Base-by-base conservation (phyloP, 1,140 invertebrate genomes). In the Anoplolepis gracilipes region DNA sequence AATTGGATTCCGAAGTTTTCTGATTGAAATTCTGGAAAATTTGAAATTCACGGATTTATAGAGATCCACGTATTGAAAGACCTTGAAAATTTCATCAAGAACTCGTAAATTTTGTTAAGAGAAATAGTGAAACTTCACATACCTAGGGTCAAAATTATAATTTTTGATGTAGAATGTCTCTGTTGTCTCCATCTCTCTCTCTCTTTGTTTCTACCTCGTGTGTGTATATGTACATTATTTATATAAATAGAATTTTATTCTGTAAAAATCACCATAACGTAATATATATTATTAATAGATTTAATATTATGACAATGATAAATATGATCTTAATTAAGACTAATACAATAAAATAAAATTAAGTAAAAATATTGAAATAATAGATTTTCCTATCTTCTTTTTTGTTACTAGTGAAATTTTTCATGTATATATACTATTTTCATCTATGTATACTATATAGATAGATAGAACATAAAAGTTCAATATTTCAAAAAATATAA, bases 221-320 rank as follows among this genome's bases (percentile, higher is more conserved):
- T 36, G 33, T 36, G 33, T 36, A 7, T 36, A 7, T 36, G 7
- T 42, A 42, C 39, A 39, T 11, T 42, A 42, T 42, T 42, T 28
- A 30, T 76, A 76, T 33, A 59, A 33, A 61, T 36, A 13, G n/a
- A 78, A 53, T 13, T 67, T 78, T 78, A 67, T 77, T 78, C 22
- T 78, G 49, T 36, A 36, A 67, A 49, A 33, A 8, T 65, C 19
- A 36, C 8, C 22, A 57, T 57, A 55, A 4, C 1, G 11, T 73
- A 33, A 55, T 33, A 36, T 75, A 59, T 75, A 22, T 39, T 75
- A 62, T 28, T 76, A 13, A 53, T 25, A 76, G 36, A 30, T 62
- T 61, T 62, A 62, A 42, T 76, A n/a, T n/a, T n/a, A n/a, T n/a
- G n/a, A n/a, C n/a, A n/a, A n/a, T n/a, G n/a, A n/a, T n/a, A n/a